Conservation (phyloP, 2,888 invertebrate species). For the Fissipunctia ypsillon region DNA sequence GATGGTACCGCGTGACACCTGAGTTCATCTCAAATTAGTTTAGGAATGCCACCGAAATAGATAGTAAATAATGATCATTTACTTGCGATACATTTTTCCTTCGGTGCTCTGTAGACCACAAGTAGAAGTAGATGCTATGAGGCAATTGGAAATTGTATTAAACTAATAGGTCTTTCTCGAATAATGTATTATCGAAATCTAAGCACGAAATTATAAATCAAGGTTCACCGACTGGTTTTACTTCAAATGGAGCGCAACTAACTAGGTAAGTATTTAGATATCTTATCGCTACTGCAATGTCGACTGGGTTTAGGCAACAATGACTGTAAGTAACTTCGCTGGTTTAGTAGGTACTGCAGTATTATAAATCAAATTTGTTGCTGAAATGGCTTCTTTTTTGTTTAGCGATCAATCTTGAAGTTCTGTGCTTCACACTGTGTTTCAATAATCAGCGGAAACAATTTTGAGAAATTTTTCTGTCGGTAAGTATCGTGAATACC, state of each 20-base stretch:
- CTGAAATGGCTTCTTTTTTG: not conserved
- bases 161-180: not conserved
- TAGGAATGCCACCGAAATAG: conserved; percentile 12
- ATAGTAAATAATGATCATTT: not conserved
- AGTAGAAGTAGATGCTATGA: not conserved
- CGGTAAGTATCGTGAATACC: too few species aligned
- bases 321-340: not conserved
- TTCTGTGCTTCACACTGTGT: not conserved
- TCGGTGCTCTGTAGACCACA: not conserved
- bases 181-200: not conserved
- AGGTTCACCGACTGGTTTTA: conserved; percentile 17
- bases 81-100: not conserved
- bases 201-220: conserved; percentile 1
- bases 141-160: not conserved
- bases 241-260: conserved; percentile 33
- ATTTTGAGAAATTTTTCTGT: not conserved
- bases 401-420: not conserved
- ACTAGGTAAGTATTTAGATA: not conserved
- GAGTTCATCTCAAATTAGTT: conserved; percentile 32
- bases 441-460: not conserved
- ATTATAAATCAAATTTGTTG: not conserved
- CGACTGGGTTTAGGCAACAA: conserved; percentile 14
- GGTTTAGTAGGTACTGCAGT: not conserved
- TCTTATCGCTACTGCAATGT: conserved; percentile 31
- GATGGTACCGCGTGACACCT: conserved; percentile 27